Base-by-base conservation (phyloP, 2,113 vertebrate species). In the Caranx melampygus region DNA sequence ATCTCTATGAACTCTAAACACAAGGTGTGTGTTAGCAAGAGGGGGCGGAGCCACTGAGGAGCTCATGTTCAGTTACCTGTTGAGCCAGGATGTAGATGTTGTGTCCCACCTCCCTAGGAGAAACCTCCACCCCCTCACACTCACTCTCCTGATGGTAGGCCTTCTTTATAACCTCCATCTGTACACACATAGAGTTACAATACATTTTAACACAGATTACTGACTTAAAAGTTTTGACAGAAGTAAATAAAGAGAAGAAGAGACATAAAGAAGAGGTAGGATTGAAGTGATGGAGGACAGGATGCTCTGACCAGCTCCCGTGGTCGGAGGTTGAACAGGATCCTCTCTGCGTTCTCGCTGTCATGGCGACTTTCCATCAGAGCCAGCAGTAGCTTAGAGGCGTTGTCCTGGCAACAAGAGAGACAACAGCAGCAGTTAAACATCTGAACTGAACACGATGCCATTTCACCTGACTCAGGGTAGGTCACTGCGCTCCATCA, bases 341-440 rank as follows among this genome's bases (percentile, higher is more conserved):
- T 99, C 78, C 98, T 92, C 88, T 99, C 98, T 0, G 98, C 98
- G 0, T 99, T 99, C 52, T 99, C 98, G 0, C 92, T 99, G 94
- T 99, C 98, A 0, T 99, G 97, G 0, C 98, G 95, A 91, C 98
- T 99, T 92, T 99, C 98, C 98, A 99, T 99, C 69, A 99, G 94
- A 3, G 94, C 98, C 90, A 99, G 76, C 37, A 99, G 96, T 73
- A 99, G 96, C 90, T 99, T 99, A 87, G 98, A 99, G 45, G 97
- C 98, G 0, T 99, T 99, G 94, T 99, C 97, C 98, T 99, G 92
- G 86, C 12, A 67, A 88, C 60, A 15, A 31, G 61, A 16, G 2
- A 47, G 10, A 65, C 11, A 49, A 60, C 3, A 54, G 7, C n/a
- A 31, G 14, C 34, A 11, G n/a, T 59, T 8, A 57, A 61, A 63